phyloP scores from a whole-genome alignment of 1,140 invertebrate species.

The Neodiprion pinetum region DNA sequence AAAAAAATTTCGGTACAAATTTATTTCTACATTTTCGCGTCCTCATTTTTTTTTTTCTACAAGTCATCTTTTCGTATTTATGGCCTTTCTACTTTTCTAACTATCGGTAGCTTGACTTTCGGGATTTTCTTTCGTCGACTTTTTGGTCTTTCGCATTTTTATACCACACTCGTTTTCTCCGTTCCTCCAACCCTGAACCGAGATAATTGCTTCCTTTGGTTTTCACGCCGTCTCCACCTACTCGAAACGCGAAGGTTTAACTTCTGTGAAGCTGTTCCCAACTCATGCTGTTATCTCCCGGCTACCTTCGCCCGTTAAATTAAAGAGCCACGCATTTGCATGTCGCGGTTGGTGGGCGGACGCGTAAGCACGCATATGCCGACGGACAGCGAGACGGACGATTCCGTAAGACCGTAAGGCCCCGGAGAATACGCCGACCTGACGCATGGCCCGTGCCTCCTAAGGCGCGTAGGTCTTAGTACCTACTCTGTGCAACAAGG shows the following conservation, averaged over 20 bases:
- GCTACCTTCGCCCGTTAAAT: constrained; percentile 5
- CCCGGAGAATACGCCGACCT: too few species aligned
- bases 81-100: too few species aligned
- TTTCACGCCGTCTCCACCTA: constrained; percentile 1
- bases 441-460: too few species aligned
- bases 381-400: not conserved
- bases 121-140: too few species aligned
- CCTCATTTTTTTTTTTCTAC: too few species aligned
- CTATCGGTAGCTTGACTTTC: too few species aligned
- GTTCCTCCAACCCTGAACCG: not conserved
- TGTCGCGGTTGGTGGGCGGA: constrained; percentile 1
- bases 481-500: too few species aligned
- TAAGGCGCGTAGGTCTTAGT: too few species aligned
- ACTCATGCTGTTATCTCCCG: not conserved
- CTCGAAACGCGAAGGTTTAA: not conserved
- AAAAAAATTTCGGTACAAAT: too few species aligned
- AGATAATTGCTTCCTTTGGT: not conserved
- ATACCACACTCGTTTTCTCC: not conserved
- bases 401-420: not conserved
- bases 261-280: not conserved
- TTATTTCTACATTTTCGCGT: too few species aligned
- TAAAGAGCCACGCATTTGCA: constrained; percentile 1
- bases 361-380: not conserved
- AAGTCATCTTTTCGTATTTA: too few species aligned
- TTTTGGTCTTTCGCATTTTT: too few species aligned